Evolutionary conservation across 2,113 vertebrate species (phyloP).

Genomic region (Malurus cyaneus): DNA sequence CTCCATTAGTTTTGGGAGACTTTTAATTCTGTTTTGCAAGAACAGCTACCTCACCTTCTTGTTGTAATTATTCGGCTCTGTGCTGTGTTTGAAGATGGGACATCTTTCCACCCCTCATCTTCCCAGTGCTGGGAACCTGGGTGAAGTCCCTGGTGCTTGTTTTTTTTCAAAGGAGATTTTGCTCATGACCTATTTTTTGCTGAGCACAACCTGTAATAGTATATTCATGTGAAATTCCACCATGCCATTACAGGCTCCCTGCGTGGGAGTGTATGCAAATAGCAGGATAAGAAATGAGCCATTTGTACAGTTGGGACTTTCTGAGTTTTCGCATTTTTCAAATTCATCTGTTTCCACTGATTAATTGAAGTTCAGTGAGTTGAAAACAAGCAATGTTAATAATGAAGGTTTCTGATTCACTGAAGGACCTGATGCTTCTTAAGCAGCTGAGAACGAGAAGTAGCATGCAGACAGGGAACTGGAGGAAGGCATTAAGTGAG

Average conservation of each 20-base stretch:
- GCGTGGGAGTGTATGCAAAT: background rate
- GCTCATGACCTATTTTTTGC: background rate
- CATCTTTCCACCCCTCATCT: rapidly evolving
- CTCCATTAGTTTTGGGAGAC: background rate
- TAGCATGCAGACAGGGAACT: background rate
- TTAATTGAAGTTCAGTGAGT: background rate
- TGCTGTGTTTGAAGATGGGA: background rate
- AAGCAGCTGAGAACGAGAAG: background rate
- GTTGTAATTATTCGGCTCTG: background rate
- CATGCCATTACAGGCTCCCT: background rate
- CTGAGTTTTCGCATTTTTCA: background rate
- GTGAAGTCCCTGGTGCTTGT: background rate
- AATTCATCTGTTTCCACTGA: background rate
- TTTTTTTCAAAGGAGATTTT: conserved; percentile 13
- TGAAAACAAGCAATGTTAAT: background rate
- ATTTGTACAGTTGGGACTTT: background rate
- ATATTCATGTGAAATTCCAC: conserved; percentile 23
- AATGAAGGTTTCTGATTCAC: background rate
- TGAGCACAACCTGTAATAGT: conserved; percentile 24
- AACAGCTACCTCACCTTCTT: background rate
- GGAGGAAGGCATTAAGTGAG: background rate
- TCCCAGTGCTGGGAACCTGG: background rate
- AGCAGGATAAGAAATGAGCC: background rate
- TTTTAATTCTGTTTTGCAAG: background rate
- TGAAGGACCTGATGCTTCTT: background rate